These are phyloP conservation scores for Vollenhovia emeryi DNA, from an alignment of 1,140 invertebrate species.

Conservation along the genomic window DNA sequence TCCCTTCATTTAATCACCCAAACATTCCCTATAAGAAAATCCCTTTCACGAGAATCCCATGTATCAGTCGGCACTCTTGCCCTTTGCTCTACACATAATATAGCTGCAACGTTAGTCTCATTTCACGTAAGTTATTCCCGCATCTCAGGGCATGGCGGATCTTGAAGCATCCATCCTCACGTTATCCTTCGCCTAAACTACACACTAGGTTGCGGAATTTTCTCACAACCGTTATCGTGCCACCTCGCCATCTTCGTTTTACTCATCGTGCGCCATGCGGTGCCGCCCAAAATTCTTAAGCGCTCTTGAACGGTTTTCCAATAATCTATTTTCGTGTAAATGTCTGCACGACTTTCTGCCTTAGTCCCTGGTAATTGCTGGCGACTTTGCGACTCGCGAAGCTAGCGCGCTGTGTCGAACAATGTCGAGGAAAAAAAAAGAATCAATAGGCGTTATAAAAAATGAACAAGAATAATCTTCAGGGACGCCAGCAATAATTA, in stretches of 20 bases:
- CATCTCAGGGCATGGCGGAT: neutral
- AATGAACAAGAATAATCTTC: too few species aligned
- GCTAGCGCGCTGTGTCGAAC: neutral
- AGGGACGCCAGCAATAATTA: too few species aligned
- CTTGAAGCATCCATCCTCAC: neutral
- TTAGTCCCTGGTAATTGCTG: conserved; percentile 14
- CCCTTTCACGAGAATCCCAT: neutral
- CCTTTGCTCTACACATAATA: neutral
- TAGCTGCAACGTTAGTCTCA: neutral
- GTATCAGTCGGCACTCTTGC: neutral
- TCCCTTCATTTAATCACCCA: neutral
- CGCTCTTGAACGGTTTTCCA: conserved; percentile 55
- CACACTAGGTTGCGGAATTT: conserved; percentile 11
- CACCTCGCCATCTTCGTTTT: conserved; percentile 44
- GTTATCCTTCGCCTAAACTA: neutral
- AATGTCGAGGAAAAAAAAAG: neutral
- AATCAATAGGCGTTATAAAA: neutral
- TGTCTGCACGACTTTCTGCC: conserved; percentile 34
- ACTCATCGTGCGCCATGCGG: conserved; percentile 28
- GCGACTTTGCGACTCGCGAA: neutral
- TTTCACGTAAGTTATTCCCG: neutral
- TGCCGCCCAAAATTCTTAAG: conserved; percentile 56
- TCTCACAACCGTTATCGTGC: conserved; percentile 35
- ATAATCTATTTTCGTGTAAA: conserved; percentile 58
- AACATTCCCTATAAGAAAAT: neutral